These are phyloP conservation scores for Taphrorychus bicolor DNA, from an alignment of 2,888 invertebrate species.

Conservation along the genomic window DNA sequence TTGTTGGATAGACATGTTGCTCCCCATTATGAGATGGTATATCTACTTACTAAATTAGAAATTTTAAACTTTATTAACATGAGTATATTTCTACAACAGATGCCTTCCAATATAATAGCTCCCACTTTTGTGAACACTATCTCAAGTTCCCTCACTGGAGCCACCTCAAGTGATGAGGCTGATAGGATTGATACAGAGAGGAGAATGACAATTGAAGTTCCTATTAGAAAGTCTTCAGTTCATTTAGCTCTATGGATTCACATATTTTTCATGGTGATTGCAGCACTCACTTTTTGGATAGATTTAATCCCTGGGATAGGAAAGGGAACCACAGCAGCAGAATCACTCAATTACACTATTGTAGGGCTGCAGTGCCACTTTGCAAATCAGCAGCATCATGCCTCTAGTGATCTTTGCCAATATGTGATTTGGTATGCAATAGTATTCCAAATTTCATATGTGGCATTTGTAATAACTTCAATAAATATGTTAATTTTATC, in stretches of 20 bases:
- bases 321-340: slow-evolving; percentile 52
- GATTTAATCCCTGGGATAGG: slow-evolving; percentile 64
- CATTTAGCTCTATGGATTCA: slow-evolving; percentile 62
- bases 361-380: slow-evolving; percentile 57
- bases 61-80: neutral
- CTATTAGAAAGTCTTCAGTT: slow-evolving; percentile 53
- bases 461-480: slow-evolving; percentile 60
- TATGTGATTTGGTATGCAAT: slow-evolving; percentile 58
- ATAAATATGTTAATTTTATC: slow-evolving; percentile 63
- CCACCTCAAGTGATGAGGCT: slow-evolving; percentile 27
- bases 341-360: slow-evolving; percentile 55
- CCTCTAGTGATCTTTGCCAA: slow-evolving; percentile 44
- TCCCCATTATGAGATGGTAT: slow-evolving; percentile 49
- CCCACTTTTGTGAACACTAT: slow-evolving; percentile 61
- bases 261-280: slow-evolving; percentile 57
- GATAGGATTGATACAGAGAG: slow-evolving; percentile 5
- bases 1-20: slow-evolving; percentile 59
- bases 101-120: slow-evolving; percentile 43
- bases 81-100: slow-evolving; percentile 26
- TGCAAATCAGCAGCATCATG: slow-evolving; percentile 42
- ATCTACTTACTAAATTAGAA: neutral
- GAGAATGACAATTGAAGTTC: slow-evolving; percentile 31
- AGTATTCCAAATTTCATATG: slow-evolving; percentile 62
- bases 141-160: slow-evolving; percentile 61
- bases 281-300: slow-evolving; percentile 61